Conservation (phyloP, 2,888 invertebrate species). For the Drosophila sordidula region DNA sequence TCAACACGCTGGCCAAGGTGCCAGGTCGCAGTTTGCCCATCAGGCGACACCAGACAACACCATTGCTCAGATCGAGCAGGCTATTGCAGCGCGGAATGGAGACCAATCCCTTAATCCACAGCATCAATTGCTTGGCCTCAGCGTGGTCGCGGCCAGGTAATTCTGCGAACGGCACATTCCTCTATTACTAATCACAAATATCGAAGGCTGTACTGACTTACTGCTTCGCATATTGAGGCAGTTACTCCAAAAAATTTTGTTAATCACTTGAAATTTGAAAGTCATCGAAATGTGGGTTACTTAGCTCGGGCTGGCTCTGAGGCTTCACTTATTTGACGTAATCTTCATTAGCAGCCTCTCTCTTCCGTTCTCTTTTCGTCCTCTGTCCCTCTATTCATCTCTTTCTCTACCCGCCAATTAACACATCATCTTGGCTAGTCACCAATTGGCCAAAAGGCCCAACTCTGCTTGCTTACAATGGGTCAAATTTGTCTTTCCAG, state of each 20-base stretch:
- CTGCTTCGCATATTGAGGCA: constrained; percentile 11
- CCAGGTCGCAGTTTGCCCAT: constrained; percentile 38
- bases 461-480: constrained; percentile 12
- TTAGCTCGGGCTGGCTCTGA: constrained; percentile 1
- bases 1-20: constrained; percentile 30
- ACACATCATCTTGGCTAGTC: constrained; percentile 18
- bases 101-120: constrained; percentile 28
- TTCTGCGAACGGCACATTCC: neutral
- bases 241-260: constrained; percentile 5
- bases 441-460: constrained; percentile 29
- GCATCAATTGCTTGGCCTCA: constrained; percentile 9
- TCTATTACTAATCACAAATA: neutral
- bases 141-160: neutral
- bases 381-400: neutral
- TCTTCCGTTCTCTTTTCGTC: neutral
- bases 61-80: constrained; percentile 25
- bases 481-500: constrained; percentile 17
- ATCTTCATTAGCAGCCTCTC: constrained; percentile 13
- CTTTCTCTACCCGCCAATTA: constrained; percentile 15
- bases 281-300: constrained; percentile 8
- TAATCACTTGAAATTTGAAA: constrained; percentile 21
- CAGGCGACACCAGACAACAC: constrained; percentile 34
- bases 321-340: constrained; percentile 2
- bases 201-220: neutral
- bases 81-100: constrained; percentile 13